Evolutionary conservation across 2,888 invertebrate species (phyloP).

Genomic region (Monoplex corrugatus): DNA sequence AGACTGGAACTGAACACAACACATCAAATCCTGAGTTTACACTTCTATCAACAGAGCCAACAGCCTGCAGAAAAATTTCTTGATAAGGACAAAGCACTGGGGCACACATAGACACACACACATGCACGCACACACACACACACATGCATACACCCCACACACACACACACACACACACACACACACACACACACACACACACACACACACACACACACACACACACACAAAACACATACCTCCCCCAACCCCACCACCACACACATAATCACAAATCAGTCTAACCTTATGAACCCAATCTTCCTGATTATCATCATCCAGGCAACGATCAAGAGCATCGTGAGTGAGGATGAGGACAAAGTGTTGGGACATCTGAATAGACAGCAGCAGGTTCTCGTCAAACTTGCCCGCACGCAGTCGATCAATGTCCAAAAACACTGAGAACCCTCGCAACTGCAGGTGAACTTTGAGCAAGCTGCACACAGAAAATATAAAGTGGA

Average conservation of each 20-base stretch:
- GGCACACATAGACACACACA: no score
- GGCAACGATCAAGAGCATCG: conserved; percentile 95
- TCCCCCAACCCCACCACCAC: no score
- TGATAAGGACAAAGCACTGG: no score
- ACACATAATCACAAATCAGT: not conserved
- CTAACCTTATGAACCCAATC: conserved; percentile 99
- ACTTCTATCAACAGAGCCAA: no score
- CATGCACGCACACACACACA: no score
- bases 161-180: not conserved
- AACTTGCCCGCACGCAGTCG: conserved; percentile 99
- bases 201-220: not conserved
- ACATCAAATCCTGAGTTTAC: no score
- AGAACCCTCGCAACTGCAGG: conserved; percentile 95
- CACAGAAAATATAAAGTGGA: conserved; percentile 43
- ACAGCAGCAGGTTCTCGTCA: conserved; percentile 97
- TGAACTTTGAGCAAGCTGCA: conserved; percentile 91
- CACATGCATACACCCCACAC: not conserved
- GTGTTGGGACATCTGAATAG: conserved; percentile 97
- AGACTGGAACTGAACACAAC: no score
- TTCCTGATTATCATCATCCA: conserved; percentile 95
- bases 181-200: conserved; percentile 15
- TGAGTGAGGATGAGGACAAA: conserved; percentile 98
- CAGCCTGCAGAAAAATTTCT: no score
- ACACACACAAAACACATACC: no score
- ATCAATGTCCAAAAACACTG: conserved; percentile 99